Evolutionary conservation across 2,113 vertebrate species (phyloP).

Genomic region (Trichomycterus rosablanca): DNA sequence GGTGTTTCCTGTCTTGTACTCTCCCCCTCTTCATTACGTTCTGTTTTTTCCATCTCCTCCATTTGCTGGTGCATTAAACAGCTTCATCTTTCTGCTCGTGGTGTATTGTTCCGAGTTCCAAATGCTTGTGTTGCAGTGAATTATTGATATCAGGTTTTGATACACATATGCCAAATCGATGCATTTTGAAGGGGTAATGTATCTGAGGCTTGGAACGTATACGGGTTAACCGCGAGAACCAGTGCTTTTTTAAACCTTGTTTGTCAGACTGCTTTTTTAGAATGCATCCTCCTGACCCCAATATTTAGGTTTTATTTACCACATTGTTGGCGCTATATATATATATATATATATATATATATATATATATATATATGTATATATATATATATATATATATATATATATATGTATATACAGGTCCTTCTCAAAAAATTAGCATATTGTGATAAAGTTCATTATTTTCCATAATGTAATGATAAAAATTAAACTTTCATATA

Average conservation of each 20-base stretch:
- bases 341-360: conserved; percentile 5
- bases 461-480: too few relatives aligned
- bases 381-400: too few relatives aligned
- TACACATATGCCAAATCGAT: conserved; percentile 33
- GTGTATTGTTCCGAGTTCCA: conserved; percentile 39
- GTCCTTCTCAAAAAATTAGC: too few relatives aligned
- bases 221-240: neutral
- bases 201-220: conserved; percentile 1
- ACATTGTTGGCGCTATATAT: conserved; percentile 14
- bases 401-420: too few relatives aligned
- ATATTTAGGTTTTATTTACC: conserved; percentile 3
- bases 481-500: too few relatives aligned
- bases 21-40: neutral
- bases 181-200: conserved; percentile 7
- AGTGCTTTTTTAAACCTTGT: conserved; percentile 12
- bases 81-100: conserved; percentile 21
- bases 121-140: conserved; percentile 29
- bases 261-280: conserved; percentile 14
- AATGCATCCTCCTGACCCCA: conserved; percentile 1
- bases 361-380: neutral
- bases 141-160: conserved; percentile 39
- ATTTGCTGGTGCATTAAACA: conserved; percentile 23
- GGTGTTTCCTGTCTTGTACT: too few relatives aligned
- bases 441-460: too few relatives aligned
- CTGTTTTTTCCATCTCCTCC: neutral